Conservation (phyloP, 1,140 invertebrate genomes). For the Caenorhabditis inopinata region DNA sequence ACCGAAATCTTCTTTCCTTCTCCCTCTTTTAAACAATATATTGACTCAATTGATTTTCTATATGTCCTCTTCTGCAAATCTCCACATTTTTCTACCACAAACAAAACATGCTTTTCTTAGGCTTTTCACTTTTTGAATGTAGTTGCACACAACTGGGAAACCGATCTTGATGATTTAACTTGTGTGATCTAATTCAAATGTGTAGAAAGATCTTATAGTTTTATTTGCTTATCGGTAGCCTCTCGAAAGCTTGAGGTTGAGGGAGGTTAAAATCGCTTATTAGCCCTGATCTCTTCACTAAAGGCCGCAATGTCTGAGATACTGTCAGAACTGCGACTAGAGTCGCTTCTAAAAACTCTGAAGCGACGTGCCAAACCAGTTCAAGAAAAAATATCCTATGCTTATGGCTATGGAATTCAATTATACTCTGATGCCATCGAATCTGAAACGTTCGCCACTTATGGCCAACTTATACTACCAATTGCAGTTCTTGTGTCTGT, state of each 20-base stretch:
- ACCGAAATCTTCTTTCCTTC: neutral
- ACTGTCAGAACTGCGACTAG: neutral
- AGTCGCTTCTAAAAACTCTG: constrained; percentile 5
- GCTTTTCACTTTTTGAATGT: constrained; percentile 10
- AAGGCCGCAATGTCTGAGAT: neutral
- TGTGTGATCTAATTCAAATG: constrained; percentile 19
- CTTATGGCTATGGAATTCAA: constrained; percentile 2
- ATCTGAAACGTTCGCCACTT: constrained; percentile 1
- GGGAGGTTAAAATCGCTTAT: constrained; percentile 24
- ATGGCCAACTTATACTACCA: neutral
- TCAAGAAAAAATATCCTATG: neutral
- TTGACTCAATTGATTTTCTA: constrained; percentile 29
- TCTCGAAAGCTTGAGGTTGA: constrained; percentile 28
- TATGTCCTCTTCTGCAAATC: neutral
- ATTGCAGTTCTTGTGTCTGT: neutral
- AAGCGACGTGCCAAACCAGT: neutral
- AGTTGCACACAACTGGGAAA: neutral
- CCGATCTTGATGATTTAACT: constrained; percentile 12
- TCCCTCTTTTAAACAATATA: constrained; percentile 15
- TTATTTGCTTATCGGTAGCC: constrained; percentile 30
- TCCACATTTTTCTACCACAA: constrained; percentile 7
- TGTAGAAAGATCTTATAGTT: constrained; percentile 32
- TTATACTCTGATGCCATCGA: neutral
- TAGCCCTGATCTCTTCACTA: constrained; percentile 3
- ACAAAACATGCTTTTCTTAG: neutral